phyloP scores from a whole-genome alignment of 2,113 vertebrate genomes.

The Todiramphus saurophagus region DNA sequence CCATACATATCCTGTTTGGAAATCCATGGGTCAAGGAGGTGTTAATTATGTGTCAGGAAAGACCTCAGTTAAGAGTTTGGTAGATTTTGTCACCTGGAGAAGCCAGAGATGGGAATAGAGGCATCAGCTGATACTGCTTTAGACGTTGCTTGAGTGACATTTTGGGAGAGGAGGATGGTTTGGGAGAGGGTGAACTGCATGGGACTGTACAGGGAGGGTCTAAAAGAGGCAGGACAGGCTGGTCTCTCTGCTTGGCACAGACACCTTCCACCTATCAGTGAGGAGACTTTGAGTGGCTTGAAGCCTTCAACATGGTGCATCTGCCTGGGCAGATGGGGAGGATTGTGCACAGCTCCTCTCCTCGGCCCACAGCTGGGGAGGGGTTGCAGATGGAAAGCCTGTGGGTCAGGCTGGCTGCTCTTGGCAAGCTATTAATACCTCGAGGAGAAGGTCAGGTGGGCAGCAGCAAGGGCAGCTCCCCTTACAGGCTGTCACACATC shows the following conservation, averaged over 20 bases:
- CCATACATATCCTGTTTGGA: fast-evolving
- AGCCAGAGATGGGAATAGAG: background rate
- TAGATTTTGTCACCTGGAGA: background rate
- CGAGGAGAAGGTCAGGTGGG: conserved; percentile 36
- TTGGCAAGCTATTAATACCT: background rate
- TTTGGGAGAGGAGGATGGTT: background rate
- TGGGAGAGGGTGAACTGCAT: background rate
- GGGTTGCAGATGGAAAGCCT: background rate
- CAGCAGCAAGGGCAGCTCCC: conserved; percentile 17
- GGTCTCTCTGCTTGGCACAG: background rate
- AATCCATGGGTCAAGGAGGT: background rate
- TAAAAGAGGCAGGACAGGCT: background rate
- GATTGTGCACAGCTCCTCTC: background rate
- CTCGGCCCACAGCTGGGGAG: background rate
- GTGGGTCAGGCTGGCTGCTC: background rate
- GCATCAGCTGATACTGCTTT: fast-evolving
- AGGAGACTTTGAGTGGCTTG: background rate
- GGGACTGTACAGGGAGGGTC: no score
- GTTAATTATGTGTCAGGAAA: background rate
- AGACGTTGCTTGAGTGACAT: background rate
- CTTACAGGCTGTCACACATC: background rate
- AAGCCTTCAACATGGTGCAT: background rate
- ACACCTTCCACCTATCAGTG: background rate
- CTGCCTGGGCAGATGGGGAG: background rate
- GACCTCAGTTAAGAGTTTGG: background rate